These are phyloP conservation scores for Cactoblastis cactorum DNA, from an alignment of 2,888 invertebrate genomes.

Conservation along the genomic window DNA sequence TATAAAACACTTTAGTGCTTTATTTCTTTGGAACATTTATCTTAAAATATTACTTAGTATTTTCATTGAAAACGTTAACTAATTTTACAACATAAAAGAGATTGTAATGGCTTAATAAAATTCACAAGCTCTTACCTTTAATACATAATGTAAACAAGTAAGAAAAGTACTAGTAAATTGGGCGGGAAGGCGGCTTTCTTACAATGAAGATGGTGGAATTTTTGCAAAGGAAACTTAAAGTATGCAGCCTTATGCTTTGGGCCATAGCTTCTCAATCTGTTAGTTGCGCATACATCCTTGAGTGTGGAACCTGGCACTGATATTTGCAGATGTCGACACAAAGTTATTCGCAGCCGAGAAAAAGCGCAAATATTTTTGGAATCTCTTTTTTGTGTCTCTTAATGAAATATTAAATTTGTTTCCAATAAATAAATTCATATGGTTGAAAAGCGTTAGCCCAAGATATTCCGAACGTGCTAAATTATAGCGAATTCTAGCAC, in stretches of 20 bases:
- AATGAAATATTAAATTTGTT: no score
- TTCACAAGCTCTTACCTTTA: background rate
- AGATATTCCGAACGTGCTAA: no score
- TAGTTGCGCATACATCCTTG: background rate
- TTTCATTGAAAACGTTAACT: background rate
- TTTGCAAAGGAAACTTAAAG: slow-evolving; percentile 42
- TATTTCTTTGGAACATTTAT: no score
- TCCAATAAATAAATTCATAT: no score
- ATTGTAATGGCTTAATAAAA: background rate
- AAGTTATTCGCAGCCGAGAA: no score
- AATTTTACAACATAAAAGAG: background rate
- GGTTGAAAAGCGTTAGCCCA: no score
- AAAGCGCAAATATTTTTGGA: no score
- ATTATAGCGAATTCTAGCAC: slow-evolving; percentile 16
- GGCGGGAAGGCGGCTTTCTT: background rate
- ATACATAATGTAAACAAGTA: slow-evolving; percentile 2
- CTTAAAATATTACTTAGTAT: background rate
- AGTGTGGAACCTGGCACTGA: no score
- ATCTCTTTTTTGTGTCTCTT: no score
- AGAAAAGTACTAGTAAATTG: slow-evolving; percentile 10
- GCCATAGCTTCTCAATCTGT: background rate
- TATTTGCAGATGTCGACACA: no score
- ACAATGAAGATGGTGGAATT: slow-evolving; percentile 18
- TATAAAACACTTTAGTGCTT: no score
- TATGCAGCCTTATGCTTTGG: slow-evolving; percentile 34